phyloP scores from a whole-genome alignment of 2,797 vertebrate genomes.

The Poecilia gillii region DNA sequence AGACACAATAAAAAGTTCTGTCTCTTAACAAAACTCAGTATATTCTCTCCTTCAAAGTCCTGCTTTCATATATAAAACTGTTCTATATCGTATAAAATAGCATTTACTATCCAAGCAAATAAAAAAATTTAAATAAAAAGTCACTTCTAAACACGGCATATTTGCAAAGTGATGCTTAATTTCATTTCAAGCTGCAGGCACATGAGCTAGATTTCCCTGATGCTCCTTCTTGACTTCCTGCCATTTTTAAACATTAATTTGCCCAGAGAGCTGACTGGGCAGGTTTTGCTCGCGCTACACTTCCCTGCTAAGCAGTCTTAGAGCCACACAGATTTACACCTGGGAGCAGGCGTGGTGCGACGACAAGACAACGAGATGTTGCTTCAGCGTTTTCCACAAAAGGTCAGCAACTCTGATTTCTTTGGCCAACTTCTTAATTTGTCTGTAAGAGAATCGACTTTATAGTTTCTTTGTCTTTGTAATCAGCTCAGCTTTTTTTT shows the following conservation, averaged over 20 bases:
- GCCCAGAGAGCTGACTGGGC: slow-evolving; percentile 36
- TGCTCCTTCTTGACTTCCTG: slow-evolving; percentile 22
- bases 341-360: slow-evolving; percentile 20
- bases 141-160: not conserved
- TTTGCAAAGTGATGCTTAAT: not conserved
- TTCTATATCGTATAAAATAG: not conserved
- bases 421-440: slow-evolving; percentile 32
- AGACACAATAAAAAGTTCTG: not conserved
- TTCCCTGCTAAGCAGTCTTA: slow-evolving; percentile 27
- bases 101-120: slow-evolving; percentile 9
- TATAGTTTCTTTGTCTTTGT: not conserved
- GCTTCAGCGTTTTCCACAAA: slow-evolving; percentile 49
- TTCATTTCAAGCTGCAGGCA: slow-evolving; percentile 25
- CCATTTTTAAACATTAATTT: slow-evolving; percentile 54
- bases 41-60: not conserved
- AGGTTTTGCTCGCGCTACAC: slow-evolving; percentile 15
- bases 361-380: slow-evolving; percentile 26
- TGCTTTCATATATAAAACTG: not conserved
- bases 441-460: slow-evolving; percentile 20
- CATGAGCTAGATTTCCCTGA: slow-evolving; percentile 8
- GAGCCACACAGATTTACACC: slow-evolving; percentile 45
- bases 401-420: slow-evolving; percentile 41
- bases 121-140: not conserved
- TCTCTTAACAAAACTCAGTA: not conserved
- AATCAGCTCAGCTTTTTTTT: slow-evolving; percentile 14